Evolutionary conservation across 2,113 vertebrate genomes (phyloP).

Genomic region (Thinocorus orbignyianus): DNA sequence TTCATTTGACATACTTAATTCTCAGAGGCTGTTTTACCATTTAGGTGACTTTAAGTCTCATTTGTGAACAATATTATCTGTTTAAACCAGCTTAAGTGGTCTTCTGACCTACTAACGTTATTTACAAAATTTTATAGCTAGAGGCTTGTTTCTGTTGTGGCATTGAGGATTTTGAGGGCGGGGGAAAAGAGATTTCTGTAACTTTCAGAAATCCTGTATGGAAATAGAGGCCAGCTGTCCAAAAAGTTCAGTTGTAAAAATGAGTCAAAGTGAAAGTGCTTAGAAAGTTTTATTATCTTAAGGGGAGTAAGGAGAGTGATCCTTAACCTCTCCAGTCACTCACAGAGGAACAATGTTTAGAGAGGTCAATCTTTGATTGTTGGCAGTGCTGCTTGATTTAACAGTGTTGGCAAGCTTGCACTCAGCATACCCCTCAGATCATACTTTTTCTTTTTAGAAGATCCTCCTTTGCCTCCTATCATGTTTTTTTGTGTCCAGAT

Average conservation of each 20-base stretch:
- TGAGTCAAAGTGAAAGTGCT: background rate
- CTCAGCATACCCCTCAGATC: accelerated
- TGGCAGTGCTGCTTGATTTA: background rate
- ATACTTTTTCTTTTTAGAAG: background rate
- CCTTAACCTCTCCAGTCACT: background rate
- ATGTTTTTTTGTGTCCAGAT: background rate
- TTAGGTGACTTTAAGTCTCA: background rate
- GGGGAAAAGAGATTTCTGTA: background rate
- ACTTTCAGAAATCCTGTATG: background rate
- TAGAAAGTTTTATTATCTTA: background rate
- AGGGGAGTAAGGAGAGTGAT: background rate
- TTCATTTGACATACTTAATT: background rate
- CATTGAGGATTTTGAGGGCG: background rate
- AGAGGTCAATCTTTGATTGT: background rate
- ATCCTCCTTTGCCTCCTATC: background rate
- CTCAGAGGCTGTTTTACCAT: background rate
- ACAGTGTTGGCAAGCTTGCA: background rate
- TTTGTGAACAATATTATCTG: background rate
- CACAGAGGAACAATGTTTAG: background rate
- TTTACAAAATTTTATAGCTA: background rate
- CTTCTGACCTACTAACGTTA: background rate
- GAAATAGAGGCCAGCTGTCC: background rate
- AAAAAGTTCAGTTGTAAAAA: background rate
- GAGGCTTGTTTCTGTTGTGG: background rate
- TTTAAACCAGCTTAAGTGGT: background rate